Evolutionary conservation across 2,888 invertebrate genomes (phyloP), one percentile per base, ranked within the genome.

Genomic region (Tromatobia lineatoria): DNA sequence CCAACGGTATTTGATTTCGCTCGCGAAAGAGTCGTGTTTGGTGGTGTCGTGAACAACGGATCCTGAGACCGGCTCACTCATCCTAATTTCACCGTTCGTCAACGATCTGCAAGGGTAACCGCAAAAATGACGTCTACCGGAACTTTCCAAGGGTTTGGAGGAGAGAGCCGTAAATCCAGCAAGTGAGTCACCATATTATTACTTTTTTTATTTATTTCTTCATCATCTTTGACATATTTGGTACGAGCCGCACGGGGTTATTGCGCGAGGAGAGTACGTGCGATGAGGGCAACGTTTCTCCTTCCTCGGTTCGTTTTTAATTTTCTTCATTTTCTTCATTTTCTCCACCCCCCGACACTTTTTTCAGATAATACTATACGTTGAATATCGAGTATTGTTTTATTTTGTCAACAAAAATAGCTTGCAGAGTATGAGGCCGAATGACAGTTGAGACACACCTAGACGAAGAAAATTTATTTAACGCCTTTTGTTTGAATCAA

Each of bases 131-230:
- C 96, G 91, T 96, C 96, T 70, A 96, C 96, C 54, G 93, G 95
- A 74, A 95, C 95, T 82, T 96, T 94, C 90, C 94, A 95, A 85
- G 96, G 96, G 82, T 90, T 96, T 85, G 94, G 94, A 64, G 95
- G 95, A 88, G 95, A 95, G 88, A 95, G 94, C 84, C 96, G 95
- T 91, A 95, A 96, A 90, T 96, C 96, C 59, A 96, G 96, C 94
- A 96, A 95, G 95, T 95, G 92, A 95, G 95, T 95, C 66, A n/a
- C 47, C 10, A 0, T 38, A 38, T 42, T 20, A 20, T 11, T n/a
- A 18, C 23, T 71, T 70, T 57, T 11, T 25, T 20, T 6, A 20
- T 6, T 50, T 66, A 20, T 38, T 25, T 38, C 61, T 15, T 15
- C 0, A 50, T 71, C 42, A 18, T 11, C 23, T 45, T 29, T n/a